These are phyloP conservation scores for Acanthochromis polyacanthus DNA, from an alignment of 2,113 vertebrate species.

Conservation along the genomic window DNA sequence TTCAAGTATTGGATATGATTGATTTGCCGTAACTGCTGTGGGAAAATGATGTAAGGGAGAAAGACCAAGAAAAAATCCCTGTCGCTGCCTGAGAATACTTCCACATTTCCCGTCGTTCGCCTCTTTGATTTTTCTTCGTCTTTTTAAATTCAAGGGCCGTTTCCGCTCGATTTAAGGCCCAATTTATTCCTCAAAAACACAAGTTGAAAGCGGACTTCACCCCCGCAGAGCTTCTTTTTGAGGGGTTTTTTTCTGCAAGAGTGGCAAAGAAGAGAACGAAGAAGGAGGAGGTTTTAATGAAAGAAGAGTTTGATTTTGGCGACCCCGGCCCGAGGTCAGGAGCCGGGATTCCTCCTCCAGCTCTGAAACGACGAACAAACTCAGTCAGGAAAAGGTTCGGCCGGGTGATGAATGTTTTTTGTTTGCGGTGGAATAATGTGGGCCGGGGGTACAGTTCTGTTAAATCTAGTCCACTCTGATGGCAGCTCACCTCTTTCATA, in stretches of 20 bases:
- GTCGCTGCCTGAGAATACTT: constrained; percentile 35
- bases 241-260: background rate
- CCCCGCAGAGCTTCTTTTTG: constrained; percentile 9
- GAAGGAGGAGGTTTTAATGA: constrained; percentile 34
- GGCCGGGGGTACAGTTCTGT: background rate
- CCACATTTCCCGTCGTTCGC: constrained; percentile 30
- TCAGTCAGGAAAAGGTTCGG: background rate
- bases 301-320: constrained; percentile 45
- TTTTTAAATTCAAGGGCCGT: constrained; percentile 53
- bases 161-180: constrained; percentile 54
- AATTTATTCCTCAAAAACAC: constrained; percentile 69
- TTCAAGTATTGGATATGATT: no score
- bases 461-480: background rate
- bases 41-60: no score
- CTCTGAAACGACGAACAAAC: background rate
- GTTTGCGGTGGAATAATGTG: background rate
- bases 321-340: background rate
- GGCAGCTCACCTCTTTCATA: background rate
- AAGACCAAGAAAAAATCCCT: no score
- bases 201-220: constrained; percentile 73
- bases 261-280: background rate
- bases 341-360: constrained; percentile 26
- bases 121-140: constrained; percentile 53
- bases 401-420: constrained; percentile 20
- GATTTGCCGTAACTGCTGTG: no score